Base-by-base conservation (phyloP, 2,888 invertebrate species). In the Plebejus argus region DNA sequence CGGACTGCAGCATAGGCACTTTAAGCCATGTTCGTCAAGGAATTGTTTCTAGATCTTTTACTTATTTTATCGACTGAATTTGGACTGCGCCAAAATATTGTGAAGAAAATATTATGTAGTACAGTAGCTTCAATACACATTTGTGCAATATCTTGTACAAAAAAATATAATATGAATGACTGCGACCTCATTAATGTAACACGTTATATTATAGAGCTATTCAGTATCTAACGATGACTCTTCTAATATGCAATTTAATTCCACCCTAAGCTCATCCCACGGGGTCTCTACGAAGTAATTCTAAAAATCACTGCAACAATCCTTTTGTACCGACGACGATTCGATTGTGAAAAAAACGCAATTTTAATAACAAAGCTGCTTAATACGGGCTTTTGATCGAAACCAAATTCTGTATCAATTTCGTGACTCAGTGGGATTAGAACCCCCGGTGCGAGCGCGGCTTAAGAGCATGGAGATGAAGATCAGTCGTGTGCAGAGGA, bases 371-470 rank as follows among this genome's bases (percentile, higher is more conserved):
- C 83, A 83, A 84, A 83, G 82, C 79, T 78, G 76, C 80, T 80
- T 87, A 88, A 89, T 88, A 84, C 85, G 83, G 80, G 80, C 84
- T 84, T 86, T 89, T 86, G 88, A 89, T 87, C 81, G 84, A 86
- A 88, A 86, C 86, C 85, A 84, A 89, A 89, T 89, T 89, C 87
- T 88, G 91, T 92, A 92, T 92, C 92, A 90, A 91, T 93, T 92
- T 91, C 92, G 88, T 85, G 84, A 86, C 87, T 86, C 87, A 84
- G 87, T 86, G 82, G 88, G 90, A 89, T 90, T 88, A 88, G 84
- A 85, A 87, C 89, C 89, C 91, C 89, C 82, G 88, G 79, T 78
- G 88, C 76, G 87, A 88, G 79, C 78, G 88, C 76, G 87, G 81
- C 78, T 78, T 81, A 83, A 84, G 86, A 84, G 86, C 86, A 20